A percentile compares a stretch with the other conserved stretches of the same genome.
Conservation (phyloP, 2,797 vertebrate species). For the Rallus crepitans region DNA sequence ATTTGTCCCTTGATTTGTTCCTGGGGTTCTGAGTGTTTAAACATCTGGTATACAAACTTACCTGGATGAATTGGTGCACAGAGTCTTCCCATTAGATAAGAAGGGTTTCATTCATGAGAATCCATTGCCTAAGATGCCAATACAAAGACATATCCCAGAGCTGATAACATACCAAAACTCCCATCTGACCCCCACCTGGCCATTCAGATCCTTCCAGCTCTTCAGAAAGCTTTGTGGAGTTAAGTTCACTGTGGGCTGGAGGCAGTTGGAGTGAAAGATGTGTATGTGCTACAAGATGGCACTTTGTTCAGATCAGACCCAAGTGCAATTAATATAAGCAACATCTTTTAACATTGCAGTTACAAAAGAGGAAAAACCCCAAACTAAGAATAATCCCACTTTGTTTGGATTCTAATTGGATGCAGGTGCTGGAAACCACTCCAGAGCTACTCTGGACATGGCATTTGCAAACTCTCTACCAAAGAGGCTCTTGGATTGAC, state of each 20-base stretch:
- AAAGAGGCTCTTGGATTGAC: background rate
- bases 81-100: background rate
- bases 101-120: background rate
- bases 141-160: background rate
- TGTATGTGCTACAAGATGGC: background rate
- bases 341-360: background rate
- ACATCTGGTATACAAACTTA: background rate
- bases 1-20: too few species aligned
- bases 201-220: background rate
- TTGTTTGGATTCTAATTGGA: background rate
- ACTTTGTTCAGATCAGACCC: background rate
- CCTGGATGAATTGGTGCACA: background rate
- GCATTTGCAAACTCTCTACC: background rate
- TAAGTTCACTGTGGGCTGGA: background rate
- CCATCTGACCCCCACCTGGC: background rate
- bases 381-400: background rate
- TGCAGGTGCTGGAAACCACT: background rate
- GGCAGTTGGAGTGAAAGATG: background rate
- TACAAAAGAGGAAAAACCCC: background rate
- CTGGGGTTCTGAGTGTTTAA: too few species aligned
- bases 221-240: background rate
- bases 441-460: background rate
- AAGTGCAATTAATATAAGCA: background rate
- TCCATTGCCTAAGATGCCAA: background rate
- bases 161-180: background rate